phyloP scores from a whole-genome alignment of 2,888 invertebrate genomes.

The Callinectes sapidus region DNA sequence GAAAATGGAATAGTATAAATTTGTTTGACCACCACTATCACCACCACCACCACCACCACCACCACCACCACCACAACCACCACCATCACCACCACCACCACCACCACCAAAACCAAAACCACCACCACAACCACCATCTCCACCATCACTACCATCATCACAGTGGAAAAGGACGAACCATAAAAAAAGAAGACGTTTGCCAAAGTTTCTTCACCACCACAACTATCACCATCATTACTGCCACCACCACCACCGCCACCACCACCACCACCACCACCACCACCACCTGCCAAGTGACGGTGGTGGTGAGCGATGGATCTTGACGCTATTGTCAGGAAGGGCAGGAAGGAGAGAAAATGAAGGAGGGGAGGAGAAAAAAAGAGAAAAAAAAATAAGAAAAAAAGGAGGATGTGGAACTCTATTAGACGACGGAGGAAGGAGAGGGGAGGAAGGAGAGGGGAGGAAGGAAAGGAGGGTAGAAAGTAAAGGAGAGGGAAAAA shows the following conservation, averaged over 20 bases:
- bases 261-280: neutral
- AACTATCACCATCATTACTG: neutral
- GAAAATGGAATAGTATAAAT: neutral
- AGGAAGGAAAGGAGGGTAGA: neutral
- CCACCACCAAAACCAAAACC: neutral
- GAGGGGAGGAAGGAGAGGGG: neutral
- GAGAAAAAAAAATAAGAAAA: neutral
- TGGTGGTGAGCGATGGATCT: conserved; percentile 21
- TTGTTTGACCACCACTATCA: neutral
- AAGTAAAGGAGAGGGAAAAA: neutral
- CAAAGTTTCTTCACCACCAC: neutral
- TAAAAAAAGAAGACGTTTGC: neutral
- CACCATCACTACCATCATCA: neutral
- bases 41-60: neutral
- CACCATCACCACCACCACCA: neutral
- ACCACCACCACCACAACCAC: conserved; percentile 15
- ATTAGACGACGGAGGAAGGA: neutral
- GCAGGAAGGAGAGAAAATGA: conserved; percentile 2
- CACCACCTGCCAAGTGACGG: conserved; percentile 1
- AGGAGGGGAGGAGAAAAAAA: neutral
- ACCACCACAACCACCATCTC: neutral
- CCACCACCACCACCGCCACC: neutral
- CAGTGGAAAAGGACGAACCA: neutral
- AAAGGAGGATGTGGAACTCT: neutral
- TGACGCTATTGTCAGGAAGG: conserved; percentile 7